Base-by-base conservation (phyloP, 2,113 vertebrate species). In the Anser brachyrhynchus region DNA sequence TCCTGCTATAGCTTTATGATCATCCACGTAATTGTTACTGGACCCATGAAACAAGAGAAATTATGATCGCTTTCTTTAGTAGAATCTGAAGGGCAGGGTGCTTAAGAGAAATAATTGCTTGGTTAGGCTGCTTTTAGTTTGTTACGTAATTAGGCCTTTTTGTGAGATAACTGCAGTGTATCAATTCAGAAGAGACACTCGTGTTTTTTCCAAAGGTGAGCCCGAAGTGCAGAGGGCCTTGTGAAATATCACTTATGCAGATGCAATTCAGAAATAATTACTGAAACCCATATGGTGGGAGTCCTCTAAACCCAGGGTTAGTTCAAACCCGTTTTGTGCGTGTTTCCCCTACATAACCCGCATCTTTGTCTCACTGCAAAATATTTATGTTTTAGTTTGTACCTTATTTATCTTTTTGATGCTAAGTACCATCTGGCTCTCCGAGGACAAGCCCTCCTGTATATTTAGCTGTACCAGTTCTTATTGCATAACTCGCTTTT, bases 11-110 rank as follows among this genome's bases (percentile, higher is more conserved):
- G 90, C 83, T 23, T 72, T 88, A 70, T 82, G 75, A 92, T 90
- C 85, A 46, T 90, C 54, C 83, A 61, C 44, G 8, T 87, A 92
- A 93, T 96, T 94, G 95, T 97, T 97, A 75, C 90, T 95, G 86
- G 95, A 93, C 92, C 95, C 93, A 51, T 73, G 92, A 95, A 97
- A 96, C 95, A 91, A 85, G 69, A 77, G 84, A 96, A 97, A 93
- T 93, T 85, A 37, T 78, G 93, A 94, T 87, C 31, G 59, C 97
- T 95, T 85, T 85, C 64, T 82, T 61, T 57, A 65, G 66, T 22
- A 55, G 91, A 87, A 96, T 94, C 95, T 94, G 78, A 92, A 93
- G 92, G 86, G 90, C 89, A 67, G 91, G 79, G 84, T 90, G 83
- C 84, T 97, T 86, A 49, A 77, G 82, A 96, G 97, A 75, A 96